Conservation (phyloP, 2,797 vertebrate species). For the Ambastaia sidthimunki region DNA sequence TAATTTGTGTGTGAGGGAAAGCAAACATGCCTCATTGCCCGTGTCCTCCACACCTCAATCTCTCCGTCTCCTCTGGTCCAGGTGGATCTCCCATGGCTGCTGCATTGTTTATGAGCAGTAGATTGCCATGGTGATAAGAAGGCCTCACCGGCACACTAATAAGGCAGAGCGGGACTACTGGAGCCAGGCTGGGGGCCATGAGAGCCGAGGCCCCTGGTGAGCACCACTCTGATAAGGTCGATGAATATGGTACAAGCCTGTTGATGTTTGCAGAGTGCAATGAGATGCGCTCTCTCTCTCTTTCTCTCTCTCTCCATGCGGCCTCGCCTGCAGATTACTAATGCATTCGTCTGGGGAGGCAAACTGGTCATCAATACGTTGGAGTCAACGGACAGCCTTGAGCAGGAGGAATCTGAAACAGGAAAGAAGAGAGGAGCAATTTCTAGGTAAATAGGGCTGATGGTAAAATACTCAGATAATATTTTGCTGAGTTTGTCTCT, state of each 20-base stretch:
- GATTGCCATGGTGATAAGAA: slow-evolving; percentile 60
- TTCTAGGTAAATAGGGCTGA: slow-evolving; percentile 48
- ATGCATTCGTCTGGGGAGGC: slow-evolving; percentile 57
- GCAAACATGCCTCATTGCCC: slow-evolving; percentile 13
- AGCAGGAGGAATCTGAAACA: slow-evolving; percentile 42
- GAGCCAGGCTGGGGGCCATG: slow-evolving; percentile 56
- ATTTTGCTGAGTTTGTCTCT: slow-evolving; percentile 16
- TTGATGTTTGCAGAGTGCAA: slow-evolving; percentile 60
- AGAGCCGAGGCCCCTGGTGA: slow-evolving; percentile 55
- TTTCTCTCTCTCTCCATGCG: slow-evolving; percentile 18
- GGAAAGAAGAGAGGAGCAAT: slow-evolving; percentile 28
- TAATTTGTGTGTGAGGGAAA: background rate
- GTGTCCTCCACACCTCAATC: slow-evolving; percentile 35
- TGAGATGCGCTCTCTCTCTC: slow-evolving; percentile 47
- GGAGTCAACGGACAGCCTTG: slow-evolving; percentile 54
- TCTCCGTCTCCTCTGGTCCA: slow-evolving; percentile 37
- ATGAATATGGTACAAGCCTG: slow-evolving; percentile 63
- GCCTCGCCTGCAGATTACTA: slow-evolving; percentile 53
- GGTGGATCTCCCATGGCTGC: slow-evolving; percentile 53
- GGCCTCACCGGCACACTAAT: slow-evolving; percentile 57
- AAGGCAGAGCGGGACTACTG: slow-evolving; percentile 51
- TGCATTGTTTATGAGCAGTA: slow-evolving; percentile 63
- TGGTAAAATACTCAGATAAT: slow-evolving; percentile 7
- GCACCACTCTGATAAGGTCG: slow-evolving; percentile 63
- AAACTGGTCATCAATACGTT: slow-evolving; percentile 49